Conservation (phyloP, 1,140 invertebrate species). For the Procambarus clarkii region DNA sequence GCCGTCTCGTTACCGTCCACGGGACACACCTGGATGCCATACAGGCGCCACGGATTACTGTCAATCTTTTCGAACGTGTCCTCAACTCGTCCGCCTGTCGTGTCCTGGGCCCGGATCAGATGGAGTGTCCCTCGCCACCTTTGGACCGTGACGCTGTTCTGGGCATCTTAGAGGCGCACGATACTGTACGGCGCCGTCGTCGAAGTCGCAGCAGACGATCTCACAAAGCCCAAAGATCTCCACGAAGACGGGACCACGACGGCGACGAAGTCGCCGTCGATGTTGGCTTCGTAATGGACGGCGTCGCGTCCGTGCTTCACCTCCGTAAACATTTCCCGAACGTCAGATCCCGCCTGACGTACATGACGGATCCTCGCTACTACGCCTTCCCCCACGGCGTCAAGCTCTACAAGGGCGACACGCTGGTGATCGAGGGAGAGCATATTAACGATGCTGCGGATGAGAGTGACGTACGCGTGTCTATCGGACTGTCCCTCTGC, state of each 20-base stretch:
- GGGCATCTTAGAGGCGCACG: constrained; percentile 79
- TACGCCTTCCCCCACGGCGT: constrained; percentile 83
- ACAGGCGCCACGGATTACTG: constrained; percentile 91
- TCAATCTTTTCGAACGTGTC: constrained; percentile 84
- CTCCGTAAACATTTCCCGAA: constrained; percentile 90
- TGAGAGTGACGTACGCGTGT: constrained; percentile 94
- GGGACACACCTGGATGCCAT: constrained; percentile 94
- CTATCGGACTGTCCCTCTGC: constrained; percentile 90
- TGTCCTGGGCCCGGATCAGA: constrained; percentile 91
- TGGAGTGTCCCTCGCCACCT: constrained; percentile 95
- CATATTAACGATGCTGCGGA: constrained; percentile 93
- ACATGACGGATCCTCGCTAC: constrained; percentile 95
- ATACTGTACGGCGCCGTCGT: constrained; percentile 93
- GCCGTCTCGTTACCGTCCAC: constrained; percentile 93
- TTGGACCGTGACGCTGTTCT: constrained; percentile 79
- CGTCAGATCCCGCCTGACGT: constrained; percentile 86
- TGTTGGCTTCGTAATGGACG: constrained; percentile 97
- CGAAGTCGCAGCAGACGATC: constrained; percentile 90
- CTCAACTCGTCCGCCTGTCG: constrained; percentile 80
- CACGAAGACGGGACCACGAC: constrained; percentile 75
- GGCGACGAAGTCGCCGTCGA: constrained; percentile 76
- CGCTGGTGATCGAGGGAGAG: constrained; percentile 95
- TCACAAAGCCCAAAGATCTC: constrained; percentile 73
- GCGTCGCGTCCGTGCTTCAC: constrained; percentile 91
- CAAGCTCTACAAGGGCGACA: constrained; percentile 95